Evolutionary conservation across 2,113 vertebrate species (phyloP), one percentile per base, ranked within the genome.

Genomic region (Tragelaphus buxtoni): DNA sequence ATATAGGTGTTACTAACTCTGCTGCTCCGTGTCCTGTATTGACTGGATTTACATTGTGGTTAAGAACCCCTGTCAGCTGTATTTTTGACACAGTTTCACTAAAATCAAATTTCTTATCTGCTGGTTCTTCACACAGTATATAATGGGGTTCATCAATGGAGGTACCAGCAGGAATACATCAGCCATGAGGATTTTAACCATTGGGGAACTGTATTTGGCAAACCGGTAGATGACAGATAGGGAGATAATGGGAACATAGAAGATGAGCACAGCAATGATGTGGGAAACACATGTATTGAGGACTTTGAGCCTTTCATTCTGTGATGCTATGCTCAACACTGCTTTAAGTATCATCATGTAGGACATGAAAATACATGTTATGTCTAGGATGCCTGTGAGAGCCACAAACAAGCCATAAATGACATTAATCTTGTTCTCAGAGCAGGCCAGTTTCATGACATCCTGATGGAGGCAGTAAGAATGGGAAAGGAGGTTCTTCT

Each of bases 241-340:
- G 11, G 94, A 65, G 39, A 98, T 18, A n/a, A 95, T 84, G n/a
- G 97, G 96, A 14, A 94, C 5, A 13, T 97, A 97, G 63, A 97
- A 97, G 39, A 95, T 53, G 5, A 97, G 84, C n/a, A 97, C 93
- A 53, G 94, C 97, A 58, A 91, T 94, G 30, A 97, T 76, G 53
- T 79, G 96, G 10, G 97, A 98, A 35, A 88, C 6, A 1, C 95
- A 97, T 14, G 96, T 97, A 12, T 72, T 47, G n/a, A 98, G 90
- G 20, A 94, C 72, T 24, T 96, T 97, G 69, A 96, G 47, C 7
- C 84, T 42, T 61, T 93, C 90, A 14, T 22, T 96, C 39, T 55
- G 85, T n/a, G 95, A 97, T 4, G 83, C 65, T 20, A 80, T 72
- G 28, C 69, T 81, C 51, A 98, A 0, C 18, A 95, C 97, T 10